Evolutionary conservation across 2,888 invertebrate species (phyloP), one percentile per base, ranked within the genome.

Genomic region (Carterocephalus palaemon): DNA sequence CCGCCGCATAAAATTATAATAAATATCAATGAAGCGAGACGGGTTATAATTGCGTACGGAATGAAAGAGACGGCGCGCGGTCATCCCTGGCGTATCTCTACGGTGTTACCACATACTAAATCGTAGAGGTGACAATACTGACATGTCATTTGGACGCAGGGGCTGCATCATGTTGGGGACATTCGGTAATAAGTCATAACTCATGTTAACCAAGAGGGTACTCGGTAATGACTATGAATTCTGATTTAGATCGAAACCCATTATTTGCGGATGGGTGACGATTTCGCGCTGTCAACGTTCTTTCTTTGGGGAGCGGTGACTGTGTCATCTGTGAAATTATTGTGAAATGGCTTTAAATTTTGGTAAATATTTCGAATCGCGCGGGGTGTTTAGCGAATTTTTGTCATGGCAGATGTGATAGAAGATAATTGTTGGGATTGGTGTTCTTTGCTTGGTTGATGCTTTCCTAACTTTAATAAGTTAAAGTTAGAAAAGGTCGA

Each of bases 1-100:
- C 70, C 76, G 73, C 72, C 72, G 84, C 78, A 85, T 85, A 84
- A 84, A 82, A 85, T 85, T 83, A 85, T 82, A 82, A 85, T 85
- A 85, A 84, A 85, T 81, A 81, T 75, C 67, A 56, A 49, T 51
- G 65, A 71, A 75, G 62, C 46, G 69, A 59, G 70, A 72, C 26
- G 36, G 49, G 37, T 50, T 40, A 38, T 22, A n/a, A n/a, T 49
- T 45, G 33, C 29, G 32, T 8, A 36, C 9, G 15, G 46, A 7
- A 46, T 5, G 48, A 46, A 22, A 48, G 43, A 50, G 51, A 55
- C 46, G 48, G 51, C 49, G 46, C 47, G 47, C 56, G 75, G 75
- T 68, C 73, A 68, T 62, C 65, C 61, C 63, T 29, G 47, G 9
- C 12, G 50, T 48, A 47, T 51, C 43, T 31, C 31, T 45, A 49